Conservation (phyloP, 2,888 invertebrate genomes). For the Boloria euphrosyne region DNA sequence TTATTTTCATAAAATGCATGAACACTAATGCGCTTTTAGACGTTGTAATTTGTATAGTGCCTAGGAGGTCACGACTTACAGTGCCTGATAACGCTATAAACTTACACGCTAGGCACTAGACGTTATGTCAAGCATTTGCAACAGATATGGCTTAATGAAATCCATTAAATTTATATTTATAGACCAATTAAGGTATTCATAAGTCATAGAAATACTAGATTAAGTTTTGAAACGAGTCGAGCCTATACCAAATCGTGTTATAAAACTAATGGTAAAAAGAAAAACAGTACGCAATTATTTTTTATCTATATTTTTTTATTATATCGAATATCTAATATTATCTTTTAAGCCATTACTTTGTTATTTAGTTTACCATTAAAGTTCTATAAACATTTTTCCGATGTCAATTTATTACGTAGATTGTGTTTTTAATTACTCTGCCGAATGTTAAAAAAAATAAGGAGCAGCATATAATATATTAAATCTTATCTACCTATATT, state of each 20-base stretch:
- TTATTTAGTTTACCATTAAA: no score
- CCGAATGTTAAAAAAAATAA: neutral
- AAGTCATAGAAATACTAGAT: neutral
- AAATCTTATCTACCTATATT: no score
- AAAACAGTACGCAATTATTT: no score
- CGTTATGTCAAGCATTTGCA: neutral
- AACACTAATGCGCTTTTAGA: no score
- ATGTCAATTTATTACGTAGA: neutral
- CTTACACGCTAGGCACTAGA: neutral
- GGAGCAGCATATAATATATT: no score
- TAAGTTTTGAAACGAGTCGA: neutral
- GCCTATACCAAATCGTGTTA: neutral
- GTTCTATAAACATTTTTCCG: neutral
- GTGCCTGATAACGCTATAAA: neutral
- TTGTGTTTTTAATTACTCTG: conserved; percentile 1
- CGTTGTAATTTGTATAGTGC: no score
- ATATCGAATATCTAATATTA: neutral
- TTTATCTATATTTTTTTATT: neutral
- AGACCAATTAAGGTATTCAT: neutral
- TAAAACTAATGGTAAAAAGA: neutral
- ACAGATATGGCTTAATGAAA: neutral
- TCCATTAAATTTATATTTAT: neutral
- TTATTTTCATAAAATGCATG: no score
- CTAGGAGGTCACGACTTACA: no score
- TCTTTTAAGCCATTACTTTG: no score